These are phyloP conservation scores for Matsumyia berberina DNA, from an alignment of 2,888 invertebrate species.

Conservation along the genomic window DNA sequence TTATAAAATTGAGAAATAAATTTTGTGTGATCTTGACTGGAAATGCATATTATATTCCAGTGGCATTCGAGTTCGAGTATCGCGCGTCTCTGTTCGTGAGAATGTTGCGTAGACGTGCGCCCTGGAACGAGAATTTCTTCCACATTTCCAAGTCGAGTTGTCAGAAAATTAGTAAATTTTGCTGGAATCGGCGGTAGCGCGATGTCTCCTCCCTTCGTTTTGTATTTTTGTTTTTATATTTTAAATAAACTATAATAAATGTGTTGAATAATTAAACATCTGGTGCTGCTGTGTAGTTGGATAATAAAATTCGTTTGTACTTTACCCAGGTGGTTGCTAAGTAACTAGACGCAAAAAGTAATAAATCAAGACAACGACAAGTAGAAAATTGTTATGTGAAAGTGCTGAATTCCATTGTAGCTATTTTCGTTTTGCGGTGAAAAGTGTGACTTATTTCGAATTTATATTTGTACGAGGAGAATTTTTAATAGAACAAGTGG, in stretches of 20 bases:
- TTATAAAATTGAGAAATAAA: background rate
- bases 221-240: conserved; percentile 41
- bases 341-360: conserved; percentile 55
- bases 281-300: conserved; percentile 53
- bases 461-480: conserved; percentile 28
- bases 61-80: conserved; percentile 71
- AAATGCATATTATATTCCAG: conserved; percentile 62
- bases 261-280: conserved; percentile 45
- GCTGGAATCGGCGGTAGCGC: conserved; percentile 66
- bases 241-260: conserved; percentile 46
- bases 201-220: conserved; percentile 43
- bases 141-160: conserved; percentile 72
- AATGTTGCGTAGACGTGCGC: conserved; percentile 66
- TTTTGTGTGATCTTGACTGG: conserved; percentile 55
- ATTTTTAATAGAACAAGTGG: conserved; percentile 26
- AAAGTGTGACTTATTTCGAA: conserved; percentile 58
- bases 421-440: conserved; percentile 70
- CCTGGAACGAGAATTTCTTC: conserved; percentile 59
- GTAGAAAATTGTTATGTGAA: conserved; percentile 61
- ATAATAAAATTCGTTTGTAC: conserved; percentile 46
- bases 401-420: conserved; percentile 74
- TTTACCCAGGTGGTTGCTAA: conserved; percentile 64
- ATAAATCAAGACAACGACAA: conserved; percentile 58
- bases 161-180: conserved; percentile 68
- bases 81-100: conserved; percentile 57